Evolutionary conservation across 2,797 vertebrate genomes (phyloP).

Genomic region (Sebastes steindachneri): DNA sequence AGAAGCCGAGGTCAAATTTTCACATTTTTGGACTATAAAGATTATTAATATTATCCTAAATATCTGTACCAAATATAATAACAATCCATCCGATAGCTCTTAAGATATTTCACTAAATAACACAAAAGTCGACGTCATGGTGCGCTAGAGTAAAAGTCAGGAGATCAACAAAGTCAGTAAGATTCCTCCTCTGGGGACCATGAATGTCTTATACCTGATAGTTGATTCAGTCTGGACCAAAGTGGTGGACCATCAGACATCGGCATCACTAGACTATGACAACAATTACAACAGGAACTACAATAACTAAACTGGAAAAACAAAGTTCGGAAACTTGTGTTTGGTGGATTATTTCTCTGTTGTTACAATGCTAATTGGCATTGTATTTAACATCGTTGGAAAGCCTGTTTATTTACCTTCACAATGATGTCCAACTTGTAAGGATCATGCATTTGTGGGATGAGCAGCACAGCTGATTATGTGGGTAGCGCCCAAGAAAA

Average conservation of each 20-base stretch:
- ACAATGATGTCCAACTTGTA: too few relatives aligned
- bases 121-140: not conserved
- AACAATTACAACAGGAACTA: too few relatives aligned
- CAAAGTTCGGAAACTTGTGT: too few relatives aligned
- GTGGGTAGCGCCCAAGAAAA: too few relatives aligned
- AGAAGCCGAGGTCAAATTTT: too few relatives aligned
- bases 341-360: too few relatives aligned
- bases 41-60: too few relatives aligned
- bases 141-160: not conserved
- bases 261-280: not conserved
- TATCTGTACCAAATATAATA: not conserved
- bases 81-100: not conserved
- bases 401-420: too few relatives aligned
- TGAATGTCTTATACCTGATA: not conserved
- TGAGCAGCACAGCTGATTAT: too few relatives aligned
- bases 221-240: not conserved
- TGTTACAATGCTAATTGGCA: rapidly evolving
- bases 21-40: too few relatives aligned
- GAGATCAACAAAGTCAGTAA: not conserved
- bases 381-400: too few relatives aligned
- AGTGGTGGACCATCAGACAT: not conserved
- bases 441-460: too few relatives aligned
- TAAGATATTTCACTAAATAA: not conserved
- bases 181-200: not conserved
- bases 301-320: not conserved